Evolutionary conservation across 2,797 vertebrate species (phyloP), one percentile per base, ranked within the genome.

Genomic region (Pelodytes ibericus): DNA sequence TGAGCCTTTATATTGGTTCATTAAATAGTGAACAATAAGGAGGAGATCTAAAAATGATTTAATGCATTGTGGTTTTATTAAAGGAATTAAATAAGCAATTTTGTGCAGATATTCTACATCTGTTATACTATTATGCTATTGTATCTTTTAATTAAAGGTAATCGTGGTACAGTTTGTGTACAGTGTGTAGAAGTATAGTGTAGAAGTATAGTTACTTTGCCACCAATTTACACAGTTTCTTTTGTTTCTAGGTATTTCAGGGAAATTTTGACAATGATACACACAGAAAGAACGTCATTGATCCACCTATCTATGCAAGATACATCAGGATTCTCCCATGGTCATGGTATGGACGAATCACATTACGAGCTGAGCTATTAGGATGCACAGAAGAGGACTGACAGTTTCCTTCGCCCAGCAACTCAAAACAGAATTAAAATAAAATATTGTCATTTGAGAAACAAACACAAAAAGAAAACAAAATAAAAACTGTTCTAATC

Each of bases 191-290:
- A n/a, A n/a, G n/a, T n/a, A n/a, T n/a, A n/a, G n/a, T n/a, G n/a
- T n/a, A n/a, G n/a, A n/a, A n/a, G n/a, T n/a, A n/a, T n/a, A n/a
- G n/a, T n/a, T 44, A 44, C 2, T 2, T 36, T 5, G 5, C 33
- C 33, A 36, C 11, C 11, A 36, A 36, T 36, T 5, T 11, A 36
- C 33, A 36, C 33, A 6, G 5, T 36, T 75, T 53, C 2, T 81
- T 24, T 44, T 77, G n/a, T 61, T 71, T 6, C 0, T 84, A 99
- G 97, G 97, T 99, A 58, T 99, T 99, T 91, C 97, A 99, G 86
- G 97, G 97, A 57, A 99, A 99, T 86, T 99, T 99, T 70, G 97
- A 99, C 92, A 99, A 99, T 0, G 97, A 99, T 85, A 99, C 97
- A 0, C 97, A 99, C 93, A 95, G 97, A 86, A 99, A 99, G 93